These are phyloP conservation scores for Miltochrista miniata DNA, from an alignment of 2,888 invertebrate genomes.

Conservation along the genomic window DNA sequence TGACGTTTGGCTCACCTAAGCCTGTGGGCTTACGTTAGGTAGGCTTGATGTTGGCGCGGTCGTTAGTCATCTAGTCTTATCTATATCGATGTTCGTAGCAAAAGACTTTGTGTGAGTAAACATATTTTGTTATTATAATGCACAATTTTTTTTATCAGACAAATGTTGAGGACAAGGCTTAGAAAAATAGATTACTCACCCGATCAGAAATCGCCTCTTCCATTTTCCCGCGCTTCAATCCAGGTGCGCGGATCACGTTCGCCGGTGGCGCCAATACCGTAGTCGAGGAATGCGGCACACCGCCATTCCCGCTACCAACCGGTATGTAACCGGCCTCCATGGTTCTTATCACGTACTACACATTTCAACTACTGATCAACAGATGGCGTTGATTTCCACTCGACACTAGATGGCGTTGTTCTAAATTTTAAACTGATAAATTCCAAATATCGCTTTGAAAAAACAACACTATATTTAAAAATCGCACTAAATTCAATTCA, in stretches of 20 bases:
- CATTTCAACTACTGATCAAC: slow-evolving; percentile 53
- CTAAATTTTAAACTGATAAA: slow-evolving; percentile 29
- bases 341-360: slow-evolving; percentile 39
- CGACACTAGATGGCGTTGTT: slow-evolving; percentile 26
- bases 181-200: slow-evolving; percentile 83
- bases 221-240: slow-evolving; percentile 90
- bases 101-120: too few relatives aligned
- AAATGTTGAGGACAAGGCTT: too few relatives aligned
- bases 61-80: too few relatives aligned
- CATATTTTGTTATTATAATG: too few relatives aligned
- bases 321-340: slow-evolving; percentile 81
- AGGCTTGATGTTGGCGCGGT: too few relatives aligned
- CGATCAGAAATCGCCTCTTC: slow-evolving; percentile 90
- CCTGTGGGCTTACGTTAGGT: too few relatives aligned
- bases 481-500: slow-evolving; percentile 56
- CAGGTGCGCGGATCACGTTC: slow-evolving; percentile 90
- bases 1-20: too few relatives aligned
- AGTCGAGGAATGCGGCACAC: slow-evolving; percentile 47
- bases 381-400: slow-evolving; percentile 59
- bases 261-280: slow-evolving; percentile 76
- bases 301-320: slow-evolving; percentile 51
- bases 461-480: slow-evolving; percentile 28
- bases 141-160: too few relatives aligned
- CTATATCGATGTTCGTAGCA: too few relatives aligned
- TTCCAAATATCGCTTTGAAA: slow-evolving; percentile 24